Evolutionary conservation across 2,113 vertebrate species (phyloP).

Genomic region (Holacanthus passer): DNA sequence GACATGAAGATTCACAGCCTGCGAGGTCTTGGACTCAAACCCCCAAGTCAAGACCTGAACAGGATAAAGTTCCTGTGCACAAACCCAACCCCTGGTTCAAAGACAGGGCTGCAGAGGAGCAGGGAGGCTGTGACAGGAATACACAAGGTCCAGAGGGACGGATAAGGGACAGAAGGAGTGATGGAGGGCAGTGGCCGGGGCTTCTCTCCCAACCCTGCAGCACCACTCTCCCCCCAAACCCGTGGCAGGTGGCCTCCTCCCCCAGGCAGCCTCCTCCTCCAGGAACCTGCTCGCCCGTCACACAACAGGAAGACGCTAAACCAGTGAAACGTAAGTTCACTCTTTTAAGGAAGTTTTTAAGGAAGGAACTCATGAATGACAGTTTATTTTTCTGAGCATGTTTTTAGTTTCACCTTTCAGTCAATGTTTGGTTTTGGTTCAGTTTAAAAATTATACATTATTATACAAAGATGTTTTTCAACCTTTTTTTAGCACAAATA

Average conservation of each 20-base stretch:
- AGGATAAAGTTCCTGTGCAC: not conserved
- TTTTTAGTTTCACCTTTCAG: not conserved
- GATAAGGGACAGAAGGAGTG: not conserved
- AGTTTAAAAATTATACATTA: too few species aligned
- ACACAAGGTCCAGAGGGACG: not conserved
- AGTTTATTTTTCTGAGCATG: too few species aligned
- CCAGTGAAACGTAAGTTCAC: conserved; percentile 6
- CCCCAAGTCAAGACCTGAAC: not conserved
- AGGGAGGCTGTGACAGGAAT: not conserved
- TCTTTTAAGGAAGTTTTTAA: not conserved
- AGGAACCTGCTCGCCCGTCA: not conserved
- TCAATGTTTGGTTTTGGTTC: not conserved
- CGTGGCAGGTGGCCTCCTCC: not conserved
- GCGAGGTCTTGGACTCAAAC: not conserved
- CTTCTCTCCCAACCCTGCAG: rapidly evolving
- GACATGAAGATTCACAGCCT: not conserved
- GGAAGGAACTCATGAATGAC: too few species aligned
- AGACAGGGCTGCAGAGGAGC: conserved; percentile 2
- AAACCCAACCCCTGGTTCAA: conserved; percentile 49
- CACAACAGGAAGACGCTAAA: not conserved
- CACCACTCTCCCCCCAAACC: not conserved
- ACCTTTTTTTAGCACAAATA: not conserved
- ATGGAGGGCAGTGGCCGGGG: not conserved
- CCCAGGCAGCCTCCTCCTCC: not conserved
- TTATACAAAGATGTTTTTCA: too few species aligned